Percentiles rank a stretch among this genome's conserved stretches.
Conservation (phyloP, 2,888 invertebrate genomes). For the Odontothrips loti region DNA sequence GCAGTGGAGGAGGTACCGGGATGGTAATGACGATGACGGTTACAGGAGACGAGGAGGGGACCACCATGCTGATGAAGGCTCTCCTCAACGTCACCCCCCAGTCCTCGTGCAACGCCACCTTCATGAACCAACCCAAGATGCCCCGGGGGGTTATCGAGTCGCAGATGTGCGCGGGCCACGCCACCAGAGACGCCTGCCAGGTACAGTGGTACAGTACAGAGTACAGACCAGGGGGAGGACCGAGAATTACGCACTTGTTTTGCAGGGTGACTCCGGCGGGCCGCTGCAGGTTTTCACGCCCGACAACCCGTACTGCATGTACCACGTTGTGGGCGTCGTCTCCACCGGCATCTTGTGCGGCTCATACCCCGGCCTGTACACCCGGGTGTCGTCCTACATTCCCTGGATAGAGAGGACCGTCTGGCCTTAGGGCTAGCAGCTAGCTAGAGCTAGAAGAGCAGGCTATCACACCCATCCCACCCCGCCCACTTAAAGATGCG, state of each 20-base stretch:
- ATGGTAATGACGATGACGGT: neutral
- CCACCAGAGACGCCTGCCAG: neutral
- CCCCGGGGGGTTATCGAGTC: neutral
- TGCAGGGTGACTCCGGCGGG: slow-evolving; percentile 9
- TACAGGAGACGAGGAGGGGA: neutral
- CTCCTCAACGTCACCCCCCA: neutral
- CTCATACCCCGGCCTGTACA: slow-evolving; percentile 1
- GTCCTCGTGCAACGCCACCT: neutral
- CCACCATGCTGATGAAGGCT: neutral
- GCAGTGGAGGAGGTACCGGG: no score
- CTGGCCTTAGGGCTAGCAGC: neutral
- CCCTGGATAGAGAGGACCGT: neutral
- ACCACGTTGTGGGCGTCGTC: slow-evolving; percentile 11
- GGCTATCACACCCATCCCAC: neutral
- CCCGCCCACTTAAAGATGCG: neutral
- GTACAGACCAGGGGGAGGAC: no score
- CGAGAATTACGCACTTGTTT: neutral
- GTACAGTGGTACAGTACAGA: neutral
- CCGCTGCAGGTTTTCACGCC: slow-evolving; percentile 4
- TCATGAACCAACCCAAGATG: neutral
- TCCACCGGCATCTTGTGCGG: neutral
- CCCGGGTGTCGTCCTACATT: neutral
- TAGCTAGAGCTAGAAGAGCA: neutral
- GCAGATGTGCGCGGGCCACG: neutral
- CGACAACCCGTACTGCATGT: neutral